Evolutionary conservation across 1,140 invertebrate genomes (phyloP).

Genomic region (Adelges cooleyi): DNA sequence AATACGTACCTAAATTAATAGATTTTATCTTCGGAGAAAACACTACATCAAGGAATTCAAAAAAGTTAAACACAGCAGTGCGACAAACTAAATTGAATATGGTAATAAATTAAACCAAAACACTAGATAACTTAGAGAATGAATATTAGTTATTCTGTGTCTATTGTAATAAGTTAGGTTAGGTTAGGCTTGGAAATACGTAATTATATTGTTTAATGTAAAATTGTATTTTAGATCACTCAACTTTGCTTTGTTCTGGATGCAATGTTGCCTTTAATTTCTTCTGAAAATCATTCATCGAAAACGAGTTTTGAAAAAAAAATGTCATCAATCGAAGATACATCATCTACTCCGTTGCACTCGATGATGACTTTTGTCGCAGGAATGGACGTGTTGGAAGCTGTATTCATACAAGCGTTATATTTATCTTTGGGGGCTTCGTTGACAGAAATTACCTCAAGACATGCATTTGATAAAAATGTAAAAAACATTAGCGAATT

Average conservation of each 20-base stretch:
- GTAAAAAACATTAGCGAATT: conserved; percentile 63
- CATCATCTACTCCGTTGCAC: not conserved
- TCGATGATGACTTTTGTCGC: conserved; percentile 1
- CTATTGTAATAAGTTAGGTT: too few species aligned
- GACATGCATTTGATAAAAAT: conserved; percentile 66
- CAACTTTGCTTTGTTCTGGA: conserved; percentile 73
- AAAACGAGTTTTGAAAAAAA: too few species aligned
- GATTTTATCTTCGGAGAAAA: conserved; percentile 58
- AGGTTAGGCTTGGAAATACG: too few species aligned
- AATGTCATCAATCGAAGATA: too few species aligned
- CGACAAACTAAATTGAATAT: conserved; percentile 73
- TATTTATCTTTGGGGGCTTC: conserved; percentile 75
- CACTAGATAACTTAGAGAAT: too few species aligned
- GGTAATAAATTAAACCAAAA: conserved; percentile 41
- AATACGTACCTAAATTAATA: conserved; percentile 58
- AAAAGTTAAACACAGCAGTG: conserved; percentile 65
- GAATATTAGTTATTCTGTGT: too few species aligned
- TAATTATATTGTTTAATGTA: too few species aligned
- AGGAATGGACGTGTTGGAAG: conserved; percentile 43
- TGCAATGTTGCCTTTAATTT: conserved; percentile 43
- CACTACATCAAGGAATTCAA: not conserved
- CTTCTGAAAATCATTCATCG: not conserved
- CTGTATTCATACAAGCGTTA: conserved; percentile 60
- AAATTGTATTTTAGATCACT: conserved; percentile 44
- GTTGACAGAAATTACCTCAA: conserved; percentile 50